phyloP scores from a whole-genome alignment of 1,140 invertebrate genomes.

The Pseudomyrmex pallidus region DNA sequence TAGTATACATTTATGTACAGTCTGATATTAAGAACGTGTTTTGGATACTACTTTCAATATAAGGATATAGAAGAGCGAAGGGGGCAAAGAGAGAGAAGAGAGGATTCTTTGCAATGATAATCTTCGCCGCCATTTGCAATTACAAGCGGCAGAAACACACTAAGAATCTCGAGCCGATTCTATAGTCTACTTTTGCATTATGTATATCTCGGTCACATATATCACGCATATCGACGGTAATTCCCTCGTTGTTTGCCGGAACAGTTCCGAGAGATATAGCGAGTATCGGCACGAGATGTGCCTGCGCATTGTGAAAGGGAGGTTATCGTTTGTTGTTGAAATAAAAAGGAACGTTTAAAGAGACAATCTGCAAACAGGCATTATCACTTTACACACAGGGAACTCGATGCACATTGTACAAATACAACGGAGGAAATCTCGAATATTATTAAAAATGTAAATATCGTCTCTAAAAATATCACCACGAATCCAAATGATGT shows the following conservation, averaged over 20 bases:
- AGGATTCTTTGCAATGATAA: slow-evolving; percentile 63
- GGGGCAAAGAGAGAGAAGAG: not conserved
- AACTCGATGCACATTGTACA: too few species aligned
- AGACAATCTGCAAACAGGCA: not conserved
- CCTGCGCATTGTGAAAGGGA: not conserved
- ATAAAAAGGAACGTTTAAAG: not conserved
- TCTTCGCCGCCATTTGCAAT: slow-evolving; percentile 65
- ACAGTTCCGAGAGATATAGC: slow-evolving; percentile 29
- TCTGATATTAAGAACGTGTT: not conserved
- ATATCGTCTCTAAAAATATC: not conserved
- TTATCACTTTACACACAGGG: too few species aligned
- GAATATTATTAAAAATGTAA: not conserved
- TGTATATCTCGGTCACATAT: slow-evolving; percentile 49
- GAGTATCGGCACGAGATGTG: not conserved
- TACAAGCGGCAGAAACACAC: slow-evolving; percentile 52
- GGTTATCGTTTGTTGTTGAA: not conserved
- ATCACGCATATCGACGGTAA: slow-evolving; percentile 53
- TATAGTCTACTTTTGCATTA: slow-evolving; percentile 11
- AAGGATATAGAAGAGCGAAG: not conserved
- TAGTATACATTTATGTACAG: not conserved
- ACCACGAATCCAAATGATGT: not conserved
- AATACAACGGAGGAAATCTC: not conserved
- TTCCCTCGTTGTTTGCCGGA: slow-evolving; percentile 40
- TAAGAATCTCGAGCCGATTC: slow-evolving; percentile 40
- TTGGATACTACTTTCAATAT: too few species aligned